Evolutionary conservation across 2,113 vertebrate genomes (phyloP).

Genomic region (Siphamia tubifer): DNA sequence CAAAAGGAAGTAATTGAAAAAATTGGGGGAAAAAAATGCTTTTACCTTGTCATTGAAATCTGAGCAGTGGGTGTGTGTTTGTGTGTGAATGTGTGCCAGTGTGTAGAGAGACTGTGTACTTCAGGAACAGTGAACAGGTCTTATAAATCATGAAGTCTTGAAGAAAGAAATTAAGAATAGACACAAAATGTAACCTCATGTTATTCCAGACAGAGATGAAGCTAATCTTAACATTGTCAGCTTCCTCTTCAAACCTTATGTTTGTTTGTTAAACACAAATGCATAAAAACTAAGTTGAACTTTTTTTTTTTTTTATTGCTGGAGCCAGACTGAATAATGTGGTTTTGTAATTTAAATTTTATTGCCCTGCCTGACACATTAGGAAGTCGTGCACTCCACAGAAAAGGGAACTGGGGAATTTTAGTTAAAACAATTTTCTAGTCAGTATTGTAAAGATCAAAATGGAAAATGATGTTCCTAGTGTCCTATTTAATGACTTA

Average conservation of each 20-base stretch:
- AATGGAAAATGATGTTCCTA: no score
- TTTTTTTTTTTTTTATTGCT: not conserved
- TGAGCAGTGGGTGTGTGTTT: not conserved
- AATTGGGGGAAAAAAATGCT: slow-evolving; percentile 14
- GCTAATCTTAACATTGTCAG: no score
- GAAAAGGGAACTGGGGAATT: no score
- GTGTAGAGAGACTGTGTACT: no score
- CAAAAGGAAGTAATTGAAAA: not conserved
- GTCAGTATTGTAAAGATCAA: no score
- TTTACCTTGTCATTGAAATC: slow-evolving; percentile 36
- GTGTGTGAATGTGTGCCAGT: slow-evolving; percentile 16
- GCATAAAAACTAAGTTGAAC: no score
- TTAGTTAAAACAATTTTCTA: no score
- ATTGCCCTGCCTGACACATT: not conserved
- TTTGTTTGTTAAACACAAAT: not conserved
- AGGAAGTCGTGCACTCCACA: not conserved
- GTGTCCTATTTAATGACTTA: no score
- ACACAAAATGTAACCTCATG: not conserved
- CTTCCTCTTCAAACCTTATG: not conserved
- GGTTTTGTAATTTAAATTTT: slow-evolving; percentile 13
- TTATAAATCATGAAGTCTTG: slow-evolving; percentile 2
- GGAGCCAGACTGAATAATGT: slow-evolving; percentile 16
- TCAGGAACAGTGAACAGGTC: not conserved
- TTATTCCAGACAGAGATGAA: not conserved
- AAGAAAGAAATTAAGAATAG: slow-evolving; percentile 6